Conservation (phyloP, 2,113 vertebrate genomes). For the Calonectris borealis region DNA sequence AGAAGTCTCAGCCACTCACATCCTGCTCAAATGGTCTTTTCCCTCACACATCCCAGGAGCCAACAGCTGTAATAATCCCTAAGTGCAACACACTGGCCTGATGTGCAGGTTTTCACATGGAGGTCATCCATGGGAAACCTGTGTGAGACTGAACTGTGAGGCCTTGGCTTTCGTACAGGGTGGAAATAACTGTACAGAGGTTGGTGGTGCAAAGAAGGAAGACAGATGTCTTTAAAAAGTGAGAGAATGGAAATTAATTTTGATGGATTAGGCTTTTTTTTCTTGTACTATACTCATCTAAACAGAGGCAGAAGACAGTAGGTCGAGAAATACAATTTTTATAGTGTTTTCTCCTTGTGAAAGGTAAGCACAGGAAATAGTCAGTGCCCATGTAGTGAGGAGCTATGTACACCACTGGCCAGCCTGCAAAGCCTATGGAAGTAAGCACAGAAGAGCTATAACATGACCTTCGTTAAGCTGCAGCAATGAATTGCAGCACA, state of each 20-base stretch:
- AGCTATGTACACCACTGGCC: background rate
- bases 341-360: background rate
- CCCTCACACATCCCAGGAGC: background rate
- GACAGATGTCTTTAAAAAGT: background rate
- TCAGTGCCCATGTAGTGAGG: background rate
- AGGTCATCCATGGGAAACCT: background rate
- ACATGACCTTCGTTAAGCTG: accelerated
- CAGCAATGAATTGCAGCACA: background rate
- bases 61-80: background rate
- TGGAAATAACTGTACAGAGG: background rate
- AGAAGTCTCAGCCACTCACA: background rate
- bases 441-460: background rate
- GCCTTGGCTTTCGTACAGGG: background rate
- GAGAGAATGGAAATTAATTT: background rate
- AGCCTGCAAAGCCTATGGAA: background rate
- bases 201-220: background rate
- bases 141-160: background rate
- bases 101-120: background rate
- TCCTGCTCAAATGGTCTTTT: background rate
- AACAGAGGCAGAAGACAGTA: background rate
- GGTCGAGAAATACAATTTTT: background rate
- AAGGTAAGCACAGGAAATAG: background rate
- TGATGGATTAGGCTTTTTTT: background rate
- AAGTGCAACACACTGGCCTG: background rate
- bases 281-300: background rate